phyloP scores from a whole-genome alignment of 2,113 vertebrate genomes.

The Cepphus grylle region DNA sequence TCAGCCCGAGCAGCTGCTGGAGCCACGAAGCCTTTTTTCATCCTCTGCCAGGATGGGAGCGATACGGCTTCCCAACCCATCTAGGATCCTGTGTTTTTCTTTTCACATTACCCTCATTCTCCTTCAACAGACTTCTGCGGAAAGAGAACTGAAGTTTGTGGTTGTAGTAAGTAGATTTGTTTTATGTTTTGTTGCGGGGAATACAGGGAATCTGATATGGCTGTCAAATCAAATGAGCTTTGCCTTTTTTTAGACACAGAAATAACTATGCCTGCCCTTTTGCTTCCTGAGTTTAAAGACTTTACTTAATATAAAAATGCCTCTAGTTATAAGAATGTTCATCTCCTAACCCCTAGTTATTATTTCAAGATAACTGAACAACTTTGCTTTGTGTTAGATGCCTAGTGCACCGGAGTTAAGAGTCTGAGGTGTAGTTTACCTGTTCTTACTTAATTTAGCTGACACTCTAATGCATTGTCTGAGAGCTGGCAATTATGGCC shows the following conservation, averaged over 20 bases:
- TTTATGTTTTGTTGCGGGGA: background rate
- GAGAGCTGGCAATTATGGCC: background rate
- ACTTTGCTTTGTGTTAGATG: background rate
- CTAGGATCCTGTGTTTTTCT: background rate
- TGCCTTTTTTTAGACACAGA: background rate
- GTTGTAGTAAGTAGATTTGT: constrained; percentile 62
- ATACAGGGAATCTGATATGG: background rate
- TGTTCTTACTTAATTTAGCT: background rate
- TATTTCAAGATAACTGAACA: background rate
- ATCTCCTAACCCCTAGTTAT: background rate
- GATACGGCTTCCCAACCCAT: background rate
- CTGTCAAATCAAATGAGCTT: background rate
- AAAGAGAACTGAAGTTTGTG: constrained; percentile 69
- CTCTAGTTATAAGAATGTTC: background rate
- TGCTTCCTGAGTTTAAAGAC: background rate
- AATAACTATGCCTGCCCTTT: background rate
- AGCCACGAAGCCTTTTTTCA: background rate
- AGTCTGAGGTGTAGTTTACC: background rate
- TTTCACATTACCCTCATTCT: constrained; percentile 15
- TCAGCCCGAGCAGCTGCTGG: background rate
- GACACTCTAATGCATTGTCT: background rate
- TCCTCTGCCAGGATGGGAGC: constrained; percentile 14
- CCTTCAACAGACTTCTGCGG: background rate
- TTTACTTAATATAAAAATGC: background rate
- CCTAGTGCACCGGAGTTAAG: background rate